Conservation (phyloP, 2,888 invertebrate species). For the Plebejus anna region DNA sequence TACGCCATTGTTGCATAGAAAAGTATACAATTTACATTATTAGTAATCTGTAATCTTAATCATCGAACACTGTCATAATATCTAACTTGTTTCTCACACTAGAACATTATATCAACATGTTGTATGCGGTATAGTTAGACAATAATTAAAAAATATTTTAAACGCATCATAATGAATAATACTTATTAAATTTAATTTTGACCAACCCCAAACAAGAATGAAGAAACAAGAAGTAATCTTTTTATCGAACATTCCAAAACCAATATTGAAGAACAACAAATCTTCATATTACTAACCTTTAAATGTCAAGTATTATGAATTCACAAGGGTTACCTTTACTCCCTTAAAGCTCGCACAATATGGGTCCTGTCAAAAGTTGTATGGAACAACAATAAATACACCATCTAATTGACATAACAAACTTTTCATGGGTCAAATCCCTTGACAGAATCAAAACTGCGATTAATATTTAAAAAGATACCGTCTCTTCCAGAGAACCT, state of each 20-base stretch:
- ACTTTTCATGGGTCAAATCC: conserved; percentile 17
- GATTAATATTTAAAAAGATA: conserved; percentile 39
- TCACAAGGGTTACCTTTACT: background rate
- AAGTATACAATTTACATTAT: conserved; percentile 7
- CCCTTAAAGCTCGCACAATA: conserved; percentile 5
- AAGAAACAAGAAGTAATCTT: too few relatives aligned
- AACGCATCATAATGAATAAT: too few relatives aligned
- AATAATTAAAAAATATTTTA: too few relatives aligned
- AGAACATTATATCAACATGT: background rate
- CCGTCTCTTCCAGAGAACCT: conserved; percentile 35
- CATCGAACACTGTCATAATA: background rate
- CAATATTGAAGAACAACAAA: background rate
- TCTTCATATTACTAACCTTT: background rate
- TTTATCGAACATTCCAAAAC: background rate
- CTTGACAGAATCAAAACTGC: background rate
- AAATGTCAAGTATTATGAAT: background rate
- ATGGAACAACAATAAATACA: conserved; percentile 1
- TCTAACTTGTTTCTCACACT: background rate
- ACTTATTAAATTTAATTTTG: too few relatives aligned
- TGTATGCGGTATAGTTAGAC: background rate
- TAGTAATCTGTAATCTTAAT: background rate
- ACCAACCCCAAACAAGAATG: too few relatives aligned
- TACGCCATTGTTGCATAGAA: conserved; percentile 6
- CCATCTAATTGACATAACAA: conserved; percentile 21
- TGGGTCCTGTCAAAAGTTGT: background rate